Percentiles rank a stretch among this genome's conserved stretches.
These are phyloP conservation scores for Xyrauchen texanus DNA, from an alignment of 2,113 vertebrate species.

Conservation along the genomic window DNA sequence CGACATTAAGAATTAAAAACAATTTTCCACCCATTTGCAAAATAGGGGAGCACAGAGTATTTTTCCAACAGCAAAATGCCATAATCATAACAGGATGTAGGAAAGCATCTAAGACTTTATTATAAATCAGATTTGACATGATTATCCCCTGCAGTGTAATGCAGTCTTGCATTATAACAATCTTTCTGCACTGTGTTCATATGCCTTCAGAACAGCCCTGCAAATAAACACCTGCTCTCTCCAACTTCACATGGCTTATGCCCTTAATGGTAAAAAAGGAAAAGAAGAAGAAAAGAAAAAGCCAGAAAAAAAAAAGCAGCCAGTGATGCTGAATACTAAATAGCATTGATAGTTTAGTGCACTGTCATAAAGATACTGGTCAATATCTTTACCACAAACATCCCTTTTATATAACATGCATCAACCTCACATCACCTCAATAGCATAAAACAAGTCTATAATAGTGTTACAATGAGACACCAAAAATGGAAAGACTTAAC, in stretches of 20 bases:
- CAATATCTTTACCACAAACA: background rate
- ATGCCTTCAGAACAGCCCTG: background rate
- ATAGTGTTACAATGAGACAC: background rate
- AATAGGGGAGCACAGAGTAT: background rate
- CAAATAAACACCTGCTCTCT: background rate
- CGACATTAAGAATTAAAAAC: background rate
- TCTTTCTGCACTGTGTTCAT: background rate
- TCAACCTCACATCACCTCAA: background rate
- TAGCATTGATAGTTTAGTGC: conserved; percentile 19
- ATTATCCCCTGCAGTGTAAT: conserved; percentile 70
- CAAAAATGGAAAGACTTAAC: background rate
- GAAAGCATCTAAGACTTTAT: conserved; percentile 48
- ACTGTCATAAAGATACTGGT: background rate
- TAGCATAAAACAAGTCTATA: background rate
- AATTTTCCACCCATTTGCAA: background rate
- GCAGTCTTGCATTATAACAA: background rate
- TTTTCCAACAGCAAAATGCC: background rate
- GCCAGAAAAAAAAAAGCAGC: background rate
- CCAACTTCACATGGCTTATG: background rate
- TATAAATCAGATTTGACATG: conserved; percentile 66
- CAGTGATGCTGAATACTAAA: background rate
- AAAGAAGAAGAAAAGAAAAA: background rate
- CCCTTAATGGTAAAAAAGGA: background rate
- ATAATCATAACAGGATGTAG: conserved; percentile 1
- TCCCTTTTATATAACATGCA: conserved; percentile 6